Evolutionary conservation across 2,113 vertebrate genomes (phyloP), one percentile per base, ranked within the genome.

Genomic region (Lophotis ruficrista): DNA sequence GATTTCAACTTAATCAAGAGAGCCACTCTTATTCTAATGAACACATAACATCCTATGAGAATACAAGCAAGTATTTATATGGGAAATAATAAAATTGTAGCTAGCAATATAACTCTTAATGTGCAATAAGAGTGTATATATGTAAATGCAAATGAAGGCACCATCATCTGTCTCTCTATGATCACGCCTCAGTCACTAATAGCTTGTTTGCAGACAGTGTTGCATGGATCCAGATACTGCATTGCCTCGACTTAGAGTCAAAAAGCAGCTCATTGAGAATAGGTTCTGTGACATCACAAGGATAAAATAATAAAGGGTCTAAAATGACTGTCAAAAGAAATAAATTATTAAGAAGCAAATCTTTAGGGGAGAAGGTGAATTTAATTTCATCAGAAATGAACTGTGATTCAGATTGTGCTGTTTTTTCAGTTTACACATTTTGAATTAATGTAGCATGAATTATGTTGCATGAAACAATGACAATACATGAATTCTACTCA

Each of bases 371-470:
- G 89, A 94, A 90, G 27, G 24, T 72, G 62, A 83, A 83, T 93
- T 87, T 76, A 62, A 50, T 84, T 93, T 58, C 4, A 56, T 76
- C 43, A 79, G 82, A 91, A 91, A 90, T 65, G 12, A 90, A 72
- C 66, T 85, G 53, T 64, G 38, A 69, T 84, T 91, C 60, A 81
- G 35, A 79, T 45, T 51, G 38, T 79, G 69, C 28, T 83, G 15
- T 90, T 81, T 31, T 91, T 79, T 65, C 77, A 89, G 69, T 93
- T 90, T 93, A 92, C 54, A 56, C 38, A 81, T 84, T 95, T 83
- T 87, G 58, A 87, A 92, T 91, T 94, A 91, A 92, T 92, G 89
- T 89, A 79, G 70, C 89, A 58, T 92, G 70, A 93, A 91, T 84
- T 92, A 82, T 70, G 61, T 87, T 81, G 77, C 86, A 82, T 91